Evolutionary conservation across 2,113 vertebrate genomes (phyloP), one percentile per base, ranked within the genome.

Genomic region (Ornithorhynchus anatinus): DNA sequence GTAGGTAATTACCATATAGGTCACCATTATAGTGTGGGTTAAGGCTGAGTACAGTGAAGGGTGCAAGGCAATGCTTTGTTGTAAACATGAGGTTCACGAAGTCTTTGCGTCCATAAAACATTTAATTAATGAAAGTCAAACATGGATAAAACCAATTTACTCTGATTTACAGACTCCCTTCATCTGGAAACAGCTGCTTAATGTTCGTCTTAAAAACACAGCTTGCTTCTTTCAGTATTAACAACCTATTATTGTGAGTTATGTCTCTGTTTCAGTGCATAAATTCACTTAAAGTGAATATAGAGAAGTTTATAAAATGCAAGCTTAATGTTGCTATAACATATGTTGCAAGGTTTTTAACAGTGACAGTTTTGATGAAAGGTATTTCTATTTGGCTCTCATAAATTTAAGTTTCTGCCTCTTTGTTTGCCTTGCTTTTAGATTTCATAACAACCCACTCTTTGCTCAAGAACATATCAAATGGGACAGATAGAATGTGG

Each of bases 201-300:
- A 97, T 96, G 95, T 94, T 94, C 94, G 93, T 91, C 92, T 93
- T 93, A 92, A 95, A 96, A 95, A 94, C 92, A 92, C 89, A 84
- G 87, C 95, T 95, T 95, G 93, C 91, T 96, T 94, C 92, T 92
- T 95, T 93, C 65, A 82, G 94, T 94, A 95, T 96, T 97, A 96
- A 95, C 93, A 96, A 95, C 95, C 94, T 93, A 95, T 98, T 96
- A 95, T 91, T 91, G 86, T 96, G 95, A 98, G 87, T 95, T 95
- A 97, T 96, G 89, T 81, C 59, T 81, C 82, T 91, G 92, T 90
- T 89, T 89, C 85, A 87, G 85, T 90, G 88, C 87, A 93, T 95
- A 94, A 95, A 96, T 95, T 94, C 88, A 82, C 88, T 94, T 91
- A 85, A 82, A 91, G 86, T 83, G 84, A 95, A 94, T 65, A 81